These are phyloP conservation scores for Mareca penelope DNA, from an alignment of 2,797 vertebrate species.

Conservation along the genomic window DNA sequence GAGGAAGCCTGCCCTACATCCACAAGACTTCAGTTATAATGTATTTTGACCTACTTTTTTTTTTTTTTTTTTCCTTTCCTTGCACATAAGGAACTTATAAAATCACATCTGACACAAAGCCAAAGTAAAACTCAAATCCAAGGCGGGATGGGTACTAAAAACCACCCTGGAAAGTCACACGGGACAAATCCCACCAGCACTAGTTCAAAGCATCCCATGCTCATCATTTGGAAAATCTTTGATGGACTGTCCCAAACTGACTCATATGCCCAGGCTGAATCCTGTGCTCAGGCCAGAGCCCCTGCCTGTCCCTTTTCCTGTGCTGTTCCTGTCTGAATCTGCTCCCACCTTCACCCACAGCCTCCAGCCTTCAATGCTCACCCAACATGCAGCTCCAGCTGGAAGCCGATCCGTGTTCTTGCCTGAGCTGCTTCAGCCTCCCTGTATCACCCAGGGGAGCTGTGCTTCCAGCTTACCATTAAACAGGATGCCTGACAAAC, in stretches of 20 bases:
- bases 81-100: not conserved
- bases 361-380: not conserved
- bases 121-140: not conserved
- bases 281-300: rapidly evolving
- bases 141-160: not conserved
- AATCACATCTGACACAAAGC: not conserved
- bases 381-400: not conserved
- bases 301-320: not conserved
- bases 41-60: conserved; percentile 29
- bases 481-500: not conserved
- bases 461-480: not conserved
- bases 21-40: conserved; percentile 61
- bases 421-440: not conserved
- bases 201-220: not conserved
- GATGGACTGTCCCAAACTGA: not conserved
- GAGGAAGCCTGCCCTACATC: conserved; percentile 82
- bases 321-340: not conserved
- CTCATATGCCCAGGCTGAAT: not conserved
- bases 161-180: not conserved
- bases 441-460: not conserved
- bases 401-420: not conserved
- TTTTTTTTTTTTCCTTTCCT: not conserved
- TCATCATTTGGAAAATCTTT: not conserved
- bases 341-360: not conserved
- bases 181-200: not conserved